Percentiles rank a stretch among this genome's conserved stretches.
Evolutionary conservation across 2,113 vertebrate species (phyloP).

Genomic region (Sturnus vulgaris): DNA sequence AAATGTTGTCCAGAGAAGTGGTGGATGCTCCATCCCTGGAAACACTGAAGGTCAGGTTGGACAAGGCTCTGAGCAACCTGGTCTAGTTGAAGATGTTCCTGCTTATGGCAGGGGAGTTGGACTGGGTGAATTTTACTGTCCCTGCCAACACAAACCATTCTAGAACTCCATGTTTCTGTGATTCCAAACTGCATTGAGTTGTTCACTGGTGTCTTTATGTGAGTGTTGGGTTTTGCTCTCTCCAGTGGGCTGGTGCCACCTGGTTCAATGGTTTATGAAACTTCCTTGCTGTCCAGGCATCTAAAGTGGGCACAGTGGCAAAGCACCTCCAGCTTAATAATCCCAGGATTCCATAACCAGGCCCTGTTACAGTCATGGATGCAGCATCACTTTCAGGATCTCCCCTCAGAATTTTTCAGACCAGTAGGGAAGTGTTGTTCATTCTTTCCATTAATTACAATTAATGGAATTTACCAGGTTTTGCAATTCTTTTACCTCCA

Average conservation of each 20-base stretch:
- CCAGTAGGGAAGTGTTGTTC: neutral
- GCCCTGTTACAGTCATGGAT: neutral
- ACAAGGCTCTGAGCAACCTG: neutral
- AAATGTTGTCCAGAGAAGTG: neutral
- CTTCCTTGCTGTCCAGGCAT: neutral
- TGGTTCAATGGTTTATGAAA: neutral
- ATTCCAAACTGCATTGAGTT: rapidly evolving
- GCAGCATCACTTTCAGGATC: neutral
- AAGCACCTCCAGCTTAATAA: neutral
- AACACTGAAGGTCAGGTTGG: neutral
- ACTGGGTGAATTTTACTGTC: neutral
- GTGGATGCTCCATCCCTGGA: neutral
- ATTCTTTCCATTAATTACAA: neutral
- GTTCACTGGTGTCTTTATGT: neutral
- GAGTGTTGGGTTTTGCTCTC: neutral
- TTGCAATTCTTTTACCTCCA: neutral
- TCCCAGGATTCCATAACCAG: neutral
- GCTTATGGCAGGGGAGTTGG: neutral
- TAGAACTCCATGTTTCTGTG: rapidly evolving
- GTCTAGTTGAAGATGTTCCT: neutral
- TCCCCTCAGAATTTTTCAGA: neutral
- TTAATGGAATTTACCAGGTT: neutral
- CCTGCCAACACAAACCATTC: neutral
- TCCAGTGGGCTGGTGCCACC: neutral
- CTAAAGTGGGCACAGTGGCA: neutral